Evolutionary conservation across 2,113 vertebrate species (phyloP).

Genomic region (Ardeotis arabs): DNA sequence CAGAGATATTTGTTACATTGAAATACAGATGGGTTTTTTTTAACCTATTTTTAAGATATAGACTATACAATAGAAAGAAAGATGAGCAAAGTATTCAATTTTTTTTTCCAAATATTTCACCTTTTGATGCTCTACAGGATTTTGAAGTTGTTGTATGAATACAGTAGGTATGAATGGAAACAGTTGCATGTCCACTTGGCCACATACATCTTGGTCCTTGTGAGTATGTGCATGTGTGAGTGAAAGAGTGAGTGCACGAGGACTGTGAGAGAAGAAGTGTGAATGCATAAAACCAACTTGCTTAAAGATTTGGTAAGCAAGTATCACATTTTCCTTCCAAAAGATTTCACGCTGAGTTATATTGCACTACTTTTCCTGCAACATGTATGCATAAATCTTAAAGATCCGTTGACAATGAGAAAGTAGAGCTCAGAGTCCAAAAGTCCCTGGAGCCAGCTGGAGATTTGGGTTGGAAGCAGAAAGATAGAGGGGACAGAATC

Average conservation of each 20-base stretch:
- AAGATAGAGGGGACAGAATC: background rate
- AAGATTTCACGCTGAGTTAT: background rate
- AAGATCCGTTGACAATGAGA: background rate
- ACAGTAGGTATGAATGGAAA: background rate
- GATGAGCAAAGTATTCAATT: background rate
- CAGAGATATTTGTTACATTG: background rate
- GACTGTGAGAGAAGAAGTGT: background rate
- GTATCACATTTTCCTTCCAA: background rate
- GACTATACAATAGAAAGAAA: background rate
- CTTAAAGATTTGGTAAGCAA: background rate
- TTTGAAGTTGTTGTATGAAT: background rate
- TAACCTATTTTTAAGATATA: background rate
- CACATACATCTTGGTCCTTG: background rate
- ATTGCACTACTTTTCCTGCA: background rate
- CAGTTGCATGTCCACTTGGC: background rate
- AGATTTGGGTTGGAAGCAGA: background rate
- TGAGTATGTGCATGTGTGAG: rapidly evolving
- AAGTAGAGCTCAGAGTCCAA: background rate
- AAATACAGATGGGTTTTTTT: background rate
- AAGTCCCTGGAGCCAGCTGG: background rate
- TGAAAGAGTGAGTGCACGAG: background rate
- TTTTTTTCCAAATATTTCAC: background rate
- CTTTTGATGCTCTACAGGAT: background rate
- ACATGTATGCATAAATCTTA: background rate
- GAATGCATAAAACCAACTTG: background rate